Percentiles rank a stretch among this genome's conserved stretches.
These are phyloP conservation scores for Choristoneura fumiferana DNA, from an alignment of 1,140 invertebrate genomes.

Conservation along the genomic window DNA sequence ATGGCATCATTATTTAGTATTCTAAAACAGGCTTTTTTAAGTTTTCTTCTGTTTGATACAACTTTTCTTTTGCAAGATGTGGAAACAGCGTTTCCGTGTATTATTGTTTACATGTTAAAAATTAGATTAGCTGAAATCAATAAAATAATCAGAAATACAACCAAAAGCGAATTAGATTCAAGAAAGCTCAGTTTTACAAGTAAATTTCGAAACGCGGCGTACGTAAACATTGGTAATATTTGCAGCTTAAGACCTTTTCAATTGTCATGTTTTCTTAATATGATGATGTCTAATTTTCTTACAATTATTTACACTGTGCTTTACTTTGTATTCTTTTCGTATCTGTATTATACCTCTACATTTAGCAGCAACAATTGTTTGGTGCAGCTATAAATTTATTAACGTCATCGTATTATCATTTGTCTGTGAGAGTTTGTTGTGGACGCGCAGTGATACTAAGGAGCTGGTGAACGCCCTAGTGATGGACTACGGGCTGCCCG, in stretches of 20 bases:
- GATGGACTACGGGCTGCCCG: conserved; percentile 50
- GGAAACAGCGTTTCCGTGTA: conserved; percentile 40
- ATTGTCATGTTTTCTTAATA: conserved; percentile 51
- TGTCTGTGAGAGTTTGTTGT: conserved; percentile 42
- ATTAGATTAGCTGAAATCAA: conserved; percentile 43
- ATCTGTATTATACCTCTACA: conserved; percentile 33
- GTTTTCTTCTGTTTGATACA: too few relatives aligned
- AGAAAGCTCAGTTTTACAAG: too few relatives aligned
- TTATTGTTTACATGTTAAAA: conserved; percentile 41
- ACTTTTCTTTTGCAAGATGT: conserved; percentile 45
- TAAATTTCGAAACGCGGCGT: too few relatives aligned
- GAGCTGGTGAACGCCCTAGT: conserved; percentile 51
- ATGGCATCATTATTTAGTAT: too few relatives aligned
- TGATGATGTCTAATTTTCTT: conserved; percentile 47
- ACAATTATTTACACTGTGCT: conserved; percentile 46
- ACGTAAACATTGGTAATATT: conserved; percentile 42
- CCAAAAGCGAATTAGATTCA: too few relatives aligned
- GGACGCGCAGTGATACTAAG: conserved; percentile 38
- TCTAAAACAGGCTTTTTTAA: too few relatives aligned
- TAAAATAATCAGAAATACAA: conserved; percentile 36
- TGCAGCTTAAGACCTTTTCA: conserved; percentile 50
- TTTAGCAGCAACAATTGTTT: conserved; percentile 35
- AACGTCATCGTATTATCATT: conserved; percentile 39
- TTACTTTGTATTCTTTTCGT: conserved; percentile 47
- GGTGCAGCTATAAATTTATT: conserved; percentile 40